These are phyloP conservation scores for Tubulanus polymorphus DNA, from an alignment of 2,888 invertebrate genomes.

Conservation along the genomic window DNA sequence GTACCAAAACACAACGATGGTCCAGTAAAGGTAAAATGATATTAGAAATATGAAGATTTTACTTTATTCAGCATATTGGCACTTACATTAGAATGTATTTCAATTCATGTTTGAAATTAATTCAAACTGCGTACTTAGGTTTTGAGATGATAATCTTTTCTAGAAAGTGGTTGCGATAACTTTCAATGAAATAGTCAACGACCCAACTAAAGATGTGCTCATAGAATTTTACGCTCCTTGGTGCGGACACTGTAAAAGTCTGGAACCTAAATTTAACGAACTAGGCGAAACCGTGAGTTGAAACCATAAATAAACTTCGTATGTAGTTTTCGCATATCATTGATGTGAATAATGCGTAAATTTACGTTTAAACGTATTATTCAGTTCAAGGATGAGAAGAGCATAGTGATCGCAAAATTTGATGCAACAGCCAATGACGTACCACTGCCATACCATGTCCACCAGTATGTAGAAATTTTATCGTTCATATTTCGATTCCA, in stretches of 20 bases:
- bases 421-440: conserved; percentile 99
- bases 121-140: too few relatives aligned
- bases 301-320: too few relatives aligned
- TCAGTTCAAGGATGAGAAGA: conserved; percentile 74
- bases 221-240: conserved; percentile 99
- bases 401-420: conserved; percentile 88
- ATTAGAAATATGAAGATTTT: too few relatives aligned
- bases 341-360: too few relatives aligned
- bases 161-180: conserved; percentile 90
- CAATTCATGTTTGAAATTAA: too few relatives aligned
- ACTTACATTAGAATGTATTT: too few relatives aligned
- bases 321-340: too few relatives aligned
- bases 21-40: conserved; percentile 50
- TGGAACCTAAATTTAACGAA: conserved; percentile 90
- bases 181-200: conserved; percentile 88
- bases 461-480: too few relatives aligned
- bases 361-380: too few relatives aligned
- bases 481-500: too few relatives aligned
- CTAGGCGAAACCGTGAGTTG: conserved; percentile 65
- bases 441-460: conserved; percentile 82
- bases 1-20: conserved; percentile 78
- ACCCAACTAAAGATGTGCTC: conserved; percentile 87
- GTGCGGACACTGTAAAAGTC: conserved; percentile 94
- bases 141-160: too few relatives aligned
- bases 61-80: too few relatives aligned